phyloP scores from a whole-genome alignment of 2,797 vertebrate genomes.

The Gephyroberyx darwinii region DNA sequence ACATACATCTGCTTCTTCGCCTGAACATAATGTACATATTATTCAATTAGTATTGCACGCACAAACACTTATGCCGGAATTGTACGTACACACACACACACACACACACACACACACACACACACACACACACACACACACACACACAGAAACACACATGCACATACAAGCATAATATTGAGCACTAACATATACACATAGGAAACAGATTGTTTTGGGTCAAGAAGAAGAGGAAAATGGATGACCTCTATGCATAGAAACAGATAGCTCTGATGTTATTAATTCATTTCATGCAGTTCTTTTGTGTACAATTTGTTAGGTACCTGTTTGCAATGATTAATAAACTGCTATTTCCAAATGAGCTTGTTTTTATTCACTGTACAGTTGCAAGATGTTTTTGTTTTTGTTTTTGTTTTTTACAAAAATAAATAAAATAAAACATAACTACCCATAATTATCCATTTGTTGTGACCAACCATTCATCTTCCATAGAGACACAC shows the following conservation, averaged over 20 bases:
- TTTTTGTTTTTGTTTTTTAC: too few species aligned
- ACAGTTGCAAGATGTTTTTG: neutral
- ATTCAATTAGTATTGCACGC: conserved; percentile 65
- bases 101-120: conserved; percentile 36
- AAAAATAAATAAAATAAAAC: conserved; percentile 4
- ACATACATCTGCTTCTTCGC: conserved; percentile 83
- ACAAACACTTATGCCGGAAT: conserved; percentile 45
- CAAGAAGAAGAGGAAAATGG: conserved; percentile 34
- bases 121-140: conserved; percentile 48
- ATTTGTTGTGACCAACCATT: conserved; percentile 16
- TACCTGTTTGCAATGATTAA: conserved; percentile 32
- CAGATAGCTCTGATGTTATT: conserved; percentile 68
- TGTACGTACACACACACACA: too few species aligned
- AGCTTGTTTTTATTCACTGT: neutral
- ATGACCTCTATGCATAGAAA: conserved; percentile 62
- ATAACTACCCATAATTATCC: conserved; percentile 7
- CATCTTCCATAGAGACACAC: conserved; percentile 10
- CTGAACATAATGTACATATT: conserved; percentile 75
- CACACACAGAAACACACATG: conserved; percentile 34
- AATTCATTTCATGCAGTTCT: conserved; percentile 61
- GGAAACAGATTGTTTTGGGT: conserved; percentile 73
- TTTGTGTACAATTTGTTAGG: conserved; percentile 42
- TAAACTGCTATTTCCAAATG: conserved; percentile 17
- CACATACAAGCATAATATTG: conserved; percentile 1
- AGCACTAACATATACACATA: conserved; percentile 33